Base-by-base conservation (phyloP, 23 tunicate genomes). In the Ascidia mentula region DNA sequence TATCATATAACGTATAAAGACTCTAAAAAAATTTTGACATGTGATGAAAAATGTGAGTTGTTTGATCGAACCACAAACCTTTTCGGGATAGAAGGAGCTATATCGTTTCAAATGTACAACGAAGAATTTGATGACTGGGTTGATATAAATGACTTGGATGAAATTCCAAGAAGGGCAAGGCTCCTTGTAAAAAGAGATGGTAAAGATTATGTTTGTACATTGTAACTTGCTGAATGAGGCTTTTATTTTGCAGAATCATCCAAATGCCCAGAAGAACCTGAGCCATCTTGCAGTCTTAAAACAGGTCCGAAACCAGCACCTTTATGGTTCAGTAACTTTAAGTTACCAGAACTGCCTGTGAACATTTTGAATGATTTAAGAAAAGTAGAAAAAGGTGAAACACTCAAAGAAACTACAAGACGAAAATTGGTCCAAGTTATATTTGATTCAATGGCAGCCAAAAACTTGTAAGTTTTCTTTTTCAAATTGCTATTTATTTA, bases 71-170 rank as follows among this genome's bases (percentile, higher is more conserved):
- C 24, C 28, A 20, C 65, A 26, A 53, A 53, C 24, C 28, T 28
- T 20, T 53, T 53, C 24, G 65, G 65, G 28, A 53, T 9, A 3
- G 65, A 26, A 53, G 65, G 65, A 20, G 65, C 65, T 28, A 12
- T 42, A 9, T 9, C 12, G 15, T 42, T 69, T 26, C 32, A 31
- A 26, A 12, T 24, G 24, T 71, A 34, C 8, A 34, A 71, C 38
- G 32, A 18, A 28, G 74, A 71, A 36, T 71, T 71, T 71, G 74
- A 18, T 33, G 74, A 71, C 13, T 71, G 74, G 74, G 74, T 71
- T 9, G 74, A 71, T 71, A 36, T 71, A 20, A 34, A 20, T 26
- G 74, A 71, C 32, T 33, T 71, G 9, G 32, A 71, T 71, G 74
- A 71, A 71, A 33, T 71, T 33, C 74, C 74, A 71, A 26, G 32